Percentiles rank a stretch among this genome's conserved stretches.
Conservation (phyloP, 2,888 invertebrate genomes). For the Epiperipatus broadwayi region DNA sequence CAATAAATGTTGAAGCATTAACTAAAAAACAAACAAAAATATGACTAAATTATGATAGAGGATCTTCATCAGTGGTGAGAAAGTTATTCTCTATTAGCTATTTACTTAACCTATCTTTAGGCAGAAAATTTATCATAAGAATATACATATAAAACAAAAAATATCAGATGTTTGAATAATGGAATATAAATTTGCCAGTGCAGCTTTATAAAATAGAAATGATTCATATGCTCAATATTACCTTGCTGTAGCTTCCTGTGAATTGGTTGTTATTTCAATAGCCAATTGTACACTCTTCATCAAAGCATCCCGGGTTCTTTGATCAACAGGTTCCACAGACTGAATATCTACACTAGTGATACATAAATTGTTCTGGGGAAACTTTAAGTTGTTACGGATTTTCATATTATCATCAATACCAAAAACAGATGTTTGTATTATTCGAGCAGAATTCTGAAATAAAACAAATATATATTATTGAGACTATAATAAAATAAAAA, state of each 20-base stretch:
- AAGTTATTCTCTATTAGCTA: too few species aligned
- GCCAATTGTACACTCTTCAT: conserved; percentile 35
- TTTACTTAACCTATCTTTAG: too few species aligned
- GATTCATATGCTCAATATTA: conserved; percentile 15
- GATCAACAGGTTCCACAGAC: conserved; percentile 35
- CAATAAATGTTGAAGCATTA: too few species aligned
- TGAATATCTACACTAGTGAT: conserved; percentile 35
- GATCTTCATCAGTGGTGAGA: too few species aligned
- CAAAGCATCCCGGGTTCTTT: conserved; percentile 33
- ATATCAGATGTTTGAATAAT: neutral
- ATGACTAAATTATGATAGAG: too few species aligned
- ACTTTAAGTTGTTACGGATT: conserved; percentile 28
- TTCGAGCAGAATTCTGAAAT: conserved; percentile 31
- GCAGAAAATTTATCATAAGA: too few species aligned
- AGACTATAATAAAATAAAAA: too few species aligned
- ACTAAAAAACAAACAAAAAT: too few species aligned
- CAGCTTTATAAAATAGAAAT: neutral
- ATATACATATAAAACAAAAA: too few species aligned
- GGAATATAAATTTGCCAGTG: neutral
- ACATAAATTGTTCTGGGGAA: conserved; percentile 31
- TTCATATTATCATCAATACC: conserved; percentile 31
- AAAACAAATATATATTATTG: conserved; percentile 4
- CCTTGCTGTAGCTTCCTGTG: conserved; percentile 34
- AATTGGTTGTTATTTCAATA: conserved; percentile 36
- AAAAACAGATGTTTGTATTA: conserved; percentile 33